Evolutionary conservation across 2,888 invertebrate genomes (phyloP), one percentile per base, ranked within the genome.

Genomic region (Cerastis rubricosa): DNA sequence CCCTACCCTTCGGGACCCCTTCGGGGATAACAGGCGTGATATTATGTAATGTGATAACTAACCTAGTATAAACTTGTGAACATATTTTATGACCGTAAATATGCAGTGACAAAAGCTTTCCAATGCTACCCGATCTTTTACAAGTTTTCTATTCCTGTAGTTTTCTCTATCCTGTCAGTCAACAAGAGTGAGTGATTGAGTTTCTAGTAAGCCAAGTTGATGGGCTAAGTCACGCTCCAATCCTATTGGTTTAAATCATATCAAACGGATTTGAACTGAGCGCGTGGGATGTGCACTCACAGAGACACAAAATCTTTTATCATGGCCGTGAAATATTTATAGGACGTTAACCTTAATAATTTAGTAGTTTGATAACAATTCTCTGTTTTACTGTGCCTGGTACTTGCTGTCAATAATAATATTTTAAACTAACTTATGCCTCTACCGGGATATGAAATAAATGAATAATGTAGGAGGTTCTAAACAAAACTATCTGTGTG

Each of bases 241-340:
- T 69, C 47, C 47, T 64, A 77, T 47, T 64, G 69, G 40, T 29
- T 51, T 11, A 70, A 49, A 43, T 29, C 47, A 43, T 65, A 47
- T 57, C 54, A 64, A 57, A 47, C 11, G 40, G 69, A 77, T 76
- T 68, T 57, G 66, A 19, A 51, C 43, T 2, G 17, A 64, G 54
- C n/a, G 64, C 29, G n/a, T 77, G 29, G 29, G 40, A 8, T 14
- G 1, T 64, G 11, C 11, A n/a, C 29, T 43, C 5, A 40, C 9
- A 19, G 12, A 35, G 11, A 40, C 19, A 40, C 12, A 64, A 7
- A 75, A 35, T 75, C 29, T 35, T 14, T 29, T 49, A 68, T 59
- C 57, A 11, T 19, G n/a, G 19, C 25, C 47, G n/a, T 66, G 2
- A 69, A 76, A 29, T 69, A 69, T 43, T 45, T 35, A 45, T 19